Evolutionary conservation across 2,888 invertebrate species (phyloP), one percentile per base, ranked within the genome.

Genomic region (Ceraclea dissimilis): DNA sequence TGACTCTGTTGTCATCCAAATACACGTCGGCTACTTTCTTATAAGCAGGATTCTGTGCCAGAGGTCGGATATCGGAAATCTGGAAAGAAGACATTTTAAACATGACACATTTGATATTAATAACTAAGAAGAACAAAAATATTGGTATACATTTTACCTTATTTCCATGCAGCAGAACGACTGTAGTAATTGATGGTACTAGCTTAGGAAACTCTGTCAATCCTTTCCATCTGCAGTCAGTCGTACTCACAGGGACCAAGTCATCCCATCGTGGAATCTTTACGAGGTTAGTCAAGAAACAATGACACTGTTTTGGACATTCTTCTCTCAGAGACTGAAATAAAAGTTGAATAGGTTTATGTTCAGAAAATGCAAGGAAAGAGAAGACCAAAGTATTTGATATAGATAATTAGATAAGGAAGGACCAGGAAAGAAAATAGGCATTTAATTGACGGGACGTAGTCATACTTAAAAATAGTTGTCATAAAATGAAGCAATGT

Each of bases 1-100:
- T 77, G 51, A 93, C 80, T 49, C 75, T 75, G 69, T 93, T 93
- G 66, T 87, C 80, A 66, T 90, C 90, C 66, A 92, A 68, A 67
- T 87, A 86, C 21, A 93, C 71, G 67, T 91, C 90, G 43, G 82
- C 75, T 1, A 92, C 79, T 58, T 77, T 76, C 61, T 79, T 76
- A 69, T 90, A 92, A 57, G 79, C 73, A 0, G 79, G 79, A 69
- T 89, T 87, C 39, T 79, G 81, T 1, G 80, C 75, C 53, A 88
- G 73, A 6, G 80, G 79, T 49, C 77, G 73, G 60, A 88, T 73
- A 57, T 83, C 79, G 51, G 73, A 74, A 59, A 89, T 83, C 85
- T 85, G 72, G 1, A 49, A 49, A 16, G 13, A 31, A 11, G n/a
- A n/a, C n/a, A n/a, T n/a, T n/a, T n/a, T n/a, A n/a, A n/a, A n/a